Evolutionary conservation across 2,888 invertebrate species (phyloP), one percentile per base, ranked within the genome.

Genomic region (Orchestes rusci): DNA sequence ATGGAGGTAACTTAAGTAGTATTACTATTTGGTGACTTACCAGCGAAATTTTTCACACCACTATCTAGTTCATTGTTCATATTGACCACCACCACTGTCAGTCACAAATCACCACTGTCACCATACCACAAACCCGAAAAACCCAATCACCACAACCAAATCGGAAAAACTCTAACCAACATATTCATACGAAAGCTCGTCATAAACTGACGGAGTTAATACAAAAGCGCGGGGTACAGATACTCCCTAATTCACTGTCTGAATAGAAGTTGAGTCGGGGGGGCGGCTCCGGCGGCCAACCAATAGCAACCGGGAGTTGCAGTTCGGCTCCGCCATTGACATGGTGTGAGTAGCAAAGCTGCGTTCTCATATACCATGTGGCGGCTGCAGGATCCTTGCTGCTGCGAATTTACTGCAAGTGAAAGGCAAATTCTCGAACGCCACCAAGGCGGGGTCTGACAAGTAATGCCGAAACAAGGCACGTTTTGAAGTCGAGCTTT

Each of bases 241-340:
- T 67, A 68, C 67, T 66, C 68, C 68, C 68, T 68, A 67, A 67
- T 50, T 68, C 49, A 48, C 45, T 23, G 43, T 43, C 42, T 51
- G 48, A 51, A 51, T 51, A 49, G 51, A 46, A 46, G 40, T 43
- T 64, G 62, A 61, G 64, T 60, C 60, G 56, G 53, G 42, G 44
- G 53, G 67, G 65, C 64, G 70, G 66, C 27, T 69, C 70, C 70
- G 68, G 68, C 70, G 70, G 72, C 72, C 73, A 71, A 74, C 78
- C 77, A 77, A 77, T 77, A 74, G 70, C 72, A 70, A 70, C 70
- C 70, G 71, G 33, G 39, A 35, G 48, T 50, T 43, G 44, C 48
- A 52, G 45, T 49, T 40, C 34, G 34, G 33, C 39, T 18, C 51
- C 38, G 46, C 46, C 48, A 46, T 51, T n/a, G n/a, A n/a, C n/a